Percentiles rank a stretch among this genome's conserved stretches.
phyloP scores from a whole-genome alignment of 2,888 invertebrate genomes.

The Caenorhabditis afra region DNA sequence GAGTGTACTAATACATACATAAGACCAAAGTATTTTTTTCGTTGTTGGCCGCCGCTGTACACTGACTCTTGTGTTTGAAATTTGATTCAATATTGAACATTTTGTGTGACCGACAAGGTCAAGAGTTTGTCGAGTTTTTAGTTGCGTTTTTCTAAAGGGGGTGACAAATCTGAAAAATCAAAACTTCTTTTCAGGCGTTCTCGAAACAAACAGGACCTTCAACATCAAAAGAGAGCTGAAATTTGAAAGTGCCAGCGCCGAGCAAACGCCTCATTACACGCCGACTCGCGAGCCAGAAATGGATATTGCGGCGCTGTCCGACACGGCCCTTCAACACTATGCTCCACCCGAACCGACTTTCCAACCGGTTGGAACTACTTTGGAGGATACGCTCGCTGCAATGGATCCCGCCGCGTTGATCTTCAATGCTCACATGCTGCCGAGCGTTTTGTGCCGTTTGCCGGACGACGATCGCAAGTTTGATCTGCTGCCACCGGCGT shows the following conservation, averaged over 20 bases:
- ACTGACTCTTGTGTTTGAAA: neutral
- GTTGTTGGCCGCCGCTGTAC: too few relatives aligned
- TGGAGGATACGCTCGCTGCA: slow-evolving; percentile 3
- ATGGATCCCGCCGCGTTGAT: slow-evolving; percentile 29
- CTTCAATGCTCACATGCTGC: slow-evolving; percentile 40
- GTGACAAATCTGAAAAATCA: neutral
- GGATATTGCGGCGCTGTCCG: neutral
- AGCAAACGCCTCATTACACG: slow-evolving; percentile 1
- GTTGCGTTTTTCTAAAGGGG: neutral
- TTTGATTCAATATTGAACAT: neutral
- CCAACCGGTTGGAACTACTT: neutral
- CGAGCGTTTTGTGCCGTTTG: slow-evolving; percentile 35
- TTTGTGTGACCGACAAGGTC: neutral
- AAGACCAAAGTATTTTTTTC: too few relatives aligned
- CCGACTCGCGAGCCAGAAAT: slow-evolving; percentile 1
- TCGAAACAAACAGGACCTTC: slow-evolving; percentile 33
- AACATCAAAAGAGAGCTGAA: slow-evolving; percentile 26
- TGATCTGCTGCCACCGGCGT: neutral
- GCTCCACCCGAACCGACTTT: neutral
- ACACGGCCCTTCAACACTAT: too few relatives aligned
- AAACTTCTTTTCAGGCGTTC: slow-evolving; percentile 46
- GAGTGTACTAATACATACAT: too few relatives aligned
- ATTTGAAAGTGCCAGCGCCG: slow-evolving; percentile 6
- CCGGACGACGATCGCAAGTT: slow-evolving; percentile 24
- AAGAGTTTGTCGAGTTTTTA: neutral